Conservation (phyloP, 2,888 invertebrate species). For the Perdita meconis region DNA sequence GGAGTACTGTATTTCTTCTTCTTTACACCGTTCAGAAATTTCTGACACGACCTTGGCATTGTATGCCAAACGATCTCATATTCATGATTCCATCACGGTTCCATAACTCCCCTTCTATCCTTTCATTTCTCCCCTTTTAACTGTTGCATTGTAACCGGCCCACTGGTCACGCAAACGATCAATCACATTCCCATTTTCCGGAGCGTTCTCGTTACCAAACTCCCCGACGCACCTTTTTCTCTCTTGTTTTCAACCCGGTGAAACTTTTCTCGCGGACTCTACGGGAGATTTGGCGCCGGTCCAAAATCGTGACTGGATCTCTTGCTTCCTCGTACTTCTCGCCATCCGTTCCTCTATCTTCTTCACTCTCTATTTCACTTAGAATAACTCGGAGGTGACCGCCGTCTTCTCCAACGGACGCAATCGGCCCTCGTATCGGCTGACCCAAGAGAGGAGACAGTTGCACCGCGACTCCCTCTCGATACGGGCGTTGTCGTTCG, state of each 20-base stretch:
- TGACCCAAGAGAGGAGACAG: slow-evolving; percentile 76
- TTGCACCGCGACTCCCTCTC: slow-evolving; percentile 79
- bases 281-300: slow-evolving; percentile 70
- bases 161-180: not conserved
- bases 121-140: not conserved
- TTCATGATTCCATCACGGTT: not conserved
- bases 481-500: slow-evolving; percentile 74
- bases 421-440: slow-evolving; percentile 71
- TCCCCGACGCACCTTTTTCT: not conserved
- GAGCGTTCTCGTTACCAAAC: not conserved
- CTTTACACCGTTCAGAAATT: slow-evolving; percentile 30
- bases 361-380: slow-evolving; percentile 70
- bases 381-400: slow-evolving; percentile 84
- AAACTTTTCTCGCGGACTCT: slow-evolving; percentile 61
- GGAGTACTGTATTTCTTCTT: slow-evolving; percentile 10
- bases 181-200: not conserved
- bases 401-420: slow-evolving; percentile 76
- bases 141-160: not conserved
- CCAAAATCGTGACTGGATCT: slow-evolving; percentile 67
- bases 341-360: slow-evolving; percentile 34
- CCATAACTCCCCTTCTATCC: not conserved
- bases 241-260: slow-evolving; percentile 24
- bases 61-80: not conserved
- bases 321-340: slow-evolving; percentile 28
- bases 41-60: slow-evolving; percentile 31